Base-by-base conservation (phyloP, 1,140 invertebrate genomes). In the Temnothorax nylanderi region DNA sequence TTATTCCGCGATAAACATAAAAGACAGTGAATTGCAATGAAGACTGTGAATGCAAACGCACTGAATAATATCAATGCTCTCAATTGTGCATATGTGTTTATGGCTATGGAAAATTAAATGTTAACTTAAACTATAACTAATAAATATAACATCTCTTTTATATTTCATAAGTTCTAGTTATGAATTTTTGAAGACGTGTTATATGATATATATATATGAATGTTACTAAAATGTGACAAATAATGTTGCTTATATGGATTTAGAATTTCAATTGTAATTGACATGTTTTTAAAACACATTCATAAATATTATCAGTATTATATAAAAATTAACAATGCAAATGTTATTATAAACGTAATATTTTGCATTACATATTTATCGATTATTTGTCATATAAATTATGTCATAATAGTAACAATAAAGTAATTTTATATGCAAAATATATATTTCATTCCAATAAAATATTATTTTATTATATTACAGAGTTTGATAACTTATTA, bases 101-200 rank as follows among this genome's bases (percentile, higher is more conserved):
- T 58, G n/a, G 51, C 54, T 75, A 75, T 75, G 54, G 16, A 69
- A 13, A 75, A 58, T 75, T 75, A 60, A 41, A 44, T 75, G 4
- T 75, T 75, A 75, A 44, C 41, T 44, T 44, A 44, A 44, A 44
- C 41, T 44, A 10, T 44, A 75, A 75, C 7, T 75, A 75, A 75
- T 56, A 74, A 37, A 32, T 74, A 74, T 54, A 37, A 37, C 7
- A 54, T 76, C 13, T 69, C 7, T 87, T 88, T 72, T 80, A 74
- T 80, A 86, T 34, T 56, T 47, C 16, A 64, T 62, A 72, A 51
- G 16, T 75, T 69, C 76, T 58, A 47, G 44, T 32, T 84, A 21
- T 41, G 10, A 58, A 49, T 62, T 87, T 75, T 64, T 76, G 34
- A 76, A 34, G n/a, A 60, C 11, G 3, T 86, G 16, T 54, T 72